Evolutionary conservation across 2,797 vertebrate genomes (phyloP), one percentile per base, ranked within the genome.

Genomic region (Melanotaenia nigrans): DNA sequence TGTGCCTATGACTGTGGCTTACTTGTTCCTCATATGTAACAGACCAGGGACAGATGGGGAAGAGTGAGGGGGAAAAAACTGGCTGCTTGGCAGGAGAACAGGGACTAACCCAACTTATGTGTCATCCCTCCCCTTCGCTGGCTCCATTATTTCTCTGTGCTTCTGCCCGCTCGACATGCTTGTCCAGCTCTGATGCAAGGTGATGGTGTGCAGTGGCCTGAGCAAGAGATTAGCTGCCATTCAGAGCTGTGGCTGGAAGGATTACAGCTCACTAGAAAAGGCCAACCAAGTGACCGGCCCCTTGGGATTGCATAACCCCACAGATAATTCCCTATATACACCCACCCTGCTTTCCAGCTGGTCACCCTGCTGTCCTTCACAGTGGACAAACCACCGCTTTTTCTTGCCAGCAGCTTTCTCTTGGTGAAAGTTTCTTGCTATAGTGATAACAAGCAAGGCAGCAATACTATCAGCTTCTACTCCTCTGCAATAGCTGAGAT

Each of bases 151-250:
- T 73, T 78, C 49, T 75, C 65, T 77, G 73, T 35, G 61, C 62
- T 2, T 70, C 70, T 73, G 72, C 83, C 68, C 66, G 69, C 67
- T 62, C 58, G 47, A 90, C 69, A 75, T 69, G 71, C 68, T 68
- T 81, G 84, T 85, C 70, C 67, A 33, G 78, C 77, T 81, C 84
- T 86, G 84, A 90, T 90, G 81, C 63, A 85, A 86, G 80, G 76
- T 83, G 89, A 90, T 88, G 85, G 85, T 79, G 73, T 66, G 86
- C 87, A 85, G 82, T 76, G 82, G 84, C 61, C 75, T 71, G 70
- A 83, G 85, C 84, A 84, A 73, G 78, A 93, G 90, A 90, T 93
- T 93, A 93, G 85, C 61, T 9, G 72, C 85, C 88, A 85, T 89
- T 89, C 85, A 88, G 79, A 84, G 77, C 73, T 66, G 68, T 38